Evolutionary conservation across 2,888 invertebrate genomes (phyloP).

Genomic region (Xestoiulus laeticollis): DNA sequence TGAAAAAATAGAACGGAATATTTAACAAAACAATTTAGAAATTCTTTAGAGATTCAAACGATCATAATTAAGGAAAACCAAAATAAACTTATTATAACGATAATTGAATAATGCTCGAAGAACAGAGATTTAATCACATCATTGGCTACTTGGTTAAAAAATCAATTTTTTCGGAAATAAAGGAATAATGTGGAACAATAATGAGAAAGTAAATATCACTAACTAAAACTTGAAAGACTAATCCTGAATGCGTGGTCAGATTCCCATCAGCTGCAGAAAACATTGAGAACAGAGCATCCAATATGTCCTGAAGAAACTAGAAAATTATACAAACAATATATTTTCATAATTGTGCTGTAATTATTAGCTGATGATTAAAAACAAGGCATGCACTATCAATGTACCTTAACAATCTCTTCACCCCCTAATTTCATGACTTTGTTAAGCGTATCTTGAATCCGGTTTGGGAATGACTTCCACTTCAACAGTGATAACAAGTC

Average conservation of each 20-base stretch:
- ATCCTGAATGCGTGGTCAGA: constrained; percentile 85
- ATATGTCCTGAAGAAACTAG: constrained; percentile 86
- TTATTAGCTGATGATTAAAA: neutral
- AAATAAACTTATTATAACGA: no score
- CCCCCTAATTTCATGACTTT: constrained; percentile 82
- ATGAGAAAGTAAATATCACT: constrained; percentile 57
- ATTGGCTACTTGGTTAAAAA: no score
- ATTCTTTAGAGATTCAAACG: no score
- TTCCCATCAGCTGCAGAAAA: constrained; percentile 93
- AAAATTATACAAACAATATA: neutral
- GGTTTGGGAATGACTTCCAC: constrained; percentile 89
- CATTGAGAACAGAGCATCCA: constrained; percentile 92
- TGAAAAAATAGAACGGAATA: constrained; percentile 59
- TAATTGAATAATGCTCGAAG: no score
- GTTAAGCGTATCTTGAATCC: constrained; percentile 84
- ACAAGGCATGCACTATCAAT: neutral
- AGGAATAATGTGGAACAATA: neutral
- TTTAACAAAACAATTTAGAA: neutral
- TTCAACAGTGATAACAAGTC: constrained; percentile 87
- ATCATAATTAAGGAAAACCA: no score
- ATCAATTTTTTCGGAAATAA: no score
- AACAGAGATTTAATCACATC: no score
- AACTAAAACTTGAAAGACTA: constrained; percentile 89
- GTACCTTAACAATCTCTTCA: constrained; percentile 84
- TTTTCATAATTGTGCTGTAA: neutral